A percentile compares a stretch with the other conserved stretches of the same genome.
These are phyloP conservation scores for Sapayoa aenigma DNA, from an alignment of 2,113 vertebrate genomes.

Conservation along the genomic window DNA sequence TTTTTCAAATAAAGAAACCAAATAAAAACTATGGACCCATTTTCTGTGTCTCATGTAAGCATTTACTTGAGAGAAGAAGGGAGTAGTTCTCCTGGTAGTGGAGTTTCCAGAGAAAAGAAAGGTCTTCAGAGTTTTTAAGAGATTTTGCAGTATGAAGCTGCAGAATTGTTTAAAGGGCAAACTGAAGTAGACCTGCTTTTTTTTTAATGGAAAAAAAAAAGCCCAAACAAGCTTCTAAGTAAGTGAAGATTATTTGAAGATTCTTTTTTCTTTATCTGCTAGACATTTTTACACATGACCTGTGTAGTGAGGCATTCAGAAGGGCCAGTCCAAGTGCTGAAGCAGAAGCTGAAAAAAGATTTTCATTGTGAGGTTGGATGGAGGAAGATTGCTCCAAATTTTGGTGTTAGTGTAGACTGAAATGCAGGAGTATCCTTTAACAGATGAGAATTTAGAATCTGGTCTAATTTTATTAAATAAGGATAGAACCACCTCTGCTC, in stretches of 20 bases:
- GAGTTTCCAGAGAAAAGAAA: background rate
- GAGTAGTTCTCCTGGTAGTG: background rate
- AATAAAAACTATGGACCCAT: background rate
- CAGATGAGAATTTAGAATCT: background rate
- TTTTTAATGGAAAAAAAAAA: background rate
- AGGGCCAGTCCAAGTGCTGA: background rate
- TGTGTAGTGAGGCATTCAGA: background rate
- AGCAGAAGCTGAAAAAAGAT: background rate
- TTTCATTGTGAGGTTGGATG: background rate
- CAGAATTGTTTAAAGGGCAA: background rate
- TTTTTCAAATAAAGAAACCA: background rate
- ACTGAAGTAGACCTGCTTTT: background rate
- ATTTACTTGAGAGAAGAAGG: background rate
- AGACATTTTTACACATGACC: background rate
- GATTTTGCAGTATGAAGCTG: background rate
- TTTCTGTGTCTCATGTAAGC: background rate
- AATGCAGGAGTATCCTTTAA: background rate
- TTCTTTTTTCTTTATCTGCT: background rate
- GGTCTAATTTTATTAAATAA: background rate
- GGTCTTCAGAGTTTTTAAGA: background rate
- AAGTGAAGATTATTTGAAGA: background rate
- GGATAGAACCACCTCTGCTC: background rate
- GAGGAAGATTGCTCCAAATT: background rate
- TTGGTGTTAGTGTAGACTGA: background rate
- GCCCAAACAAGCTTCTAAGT: accelerated